These are phyloP conservation scores for Calyptommatus sinebrachiatus DNA, from an alignment of 2,113 vertebrate genomes.

Conservation along the genomic window DNA sequence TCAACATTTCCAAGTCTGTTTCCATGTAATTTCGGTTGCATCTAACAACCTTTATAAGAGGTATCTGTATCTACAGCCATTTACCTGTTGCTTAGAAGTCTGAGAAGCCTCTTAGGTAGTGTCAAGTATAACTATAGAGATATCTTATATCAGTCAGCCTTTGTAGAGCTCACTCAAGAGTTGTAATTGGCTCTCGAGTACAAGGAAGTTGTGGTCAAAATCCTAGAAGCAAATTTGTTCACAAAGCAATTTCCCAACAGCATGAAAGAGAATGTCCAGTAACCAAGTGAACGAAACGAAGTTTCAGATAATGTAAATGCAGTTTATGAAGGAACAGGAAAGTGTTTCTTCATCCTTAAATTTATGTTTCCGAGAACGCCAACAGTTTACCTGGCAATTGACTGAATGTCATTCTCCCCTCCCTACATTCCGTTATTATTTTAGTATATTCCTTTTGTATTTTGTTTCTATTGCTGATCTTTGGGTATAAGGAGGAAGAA, in stretches of 20 bases:
- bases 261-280: not conserved
- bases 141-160: too few relatives aligned
- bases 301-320: not conserved
- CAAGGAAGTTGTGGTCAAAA: conserved; percentile 11
- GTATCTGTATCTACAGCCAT: not conserved
- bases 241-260: not conserved
- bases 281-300: too few relatives aligned
- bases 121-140: not conserved
- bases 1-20: not conserved
- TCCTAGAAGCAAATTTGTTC: not conserved
- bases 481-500: too few relatives aligned
- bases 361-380: not conserved
- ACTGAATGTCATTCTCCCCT: too few relatives aligned
- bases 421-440: too few relatives aligned
- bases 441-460: too few relatives aligned
- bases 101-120: not conserved
- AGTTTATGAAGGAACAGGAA: not conserved
- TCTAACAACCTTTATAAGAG: not conserved
- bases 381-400: too few relatives aligned
- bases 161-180: not conserved
- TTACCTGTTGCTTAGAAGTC: not conserved
- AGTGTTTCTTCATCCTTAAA: not conserved
- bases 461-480: too few relatives aligned
- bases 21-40: not conserved
- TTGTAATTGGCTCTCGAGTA: not conserved